A percentile compares a stretch with the other conserved stretches of the same genome.
Conservation (phyloP, 2,113 vertebrate genomes). For the Corapipo altera region DNA sequence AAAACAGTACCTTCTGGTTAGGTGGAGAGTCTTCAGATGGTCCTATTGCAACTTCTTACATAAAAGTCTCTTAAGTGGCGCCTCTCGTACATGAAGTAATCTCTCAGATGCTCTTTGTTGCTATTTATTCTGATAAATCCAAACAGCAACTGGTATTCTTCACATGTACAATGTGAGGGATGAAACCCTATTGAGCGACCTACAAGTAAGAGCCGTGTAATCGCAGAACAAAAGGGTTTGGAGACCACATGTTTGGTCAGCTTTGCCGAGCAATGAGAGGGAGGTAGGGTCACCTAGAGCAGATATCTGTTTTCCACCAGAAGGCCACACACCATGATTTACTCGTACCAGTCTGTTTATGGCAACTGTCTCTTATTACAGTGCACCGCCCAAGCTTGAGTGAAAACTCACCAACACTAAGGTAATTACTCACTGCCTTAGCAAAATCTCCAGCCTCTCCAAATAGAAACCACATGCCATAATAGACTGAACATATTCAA, state of each 20-base stretch:
- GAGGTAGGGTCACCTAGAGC: constrained; percentile 73
- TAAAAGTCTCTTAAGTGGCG: not conserved
- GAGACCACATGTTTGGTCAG: constrained; percentile 53
- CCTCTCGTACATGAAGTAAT: constrained; percentile 8
- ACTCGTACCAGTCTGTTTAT: constrained; percentile 77
- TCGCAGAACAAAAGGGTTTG: constrained; percentile 72
- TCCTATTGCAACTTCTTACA: not conserved
- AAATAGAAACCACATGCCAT: constrained; percentile 99
- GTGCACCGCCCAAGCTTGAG: constrained; percentile 74
- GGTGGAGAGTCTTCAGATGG: not conserved
- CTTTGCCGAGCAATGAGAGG: constrained; percentile 7
- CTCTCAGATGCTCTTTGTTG: constrained; percentile 17
- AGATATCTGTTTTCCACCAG: constrained; percentile 78
- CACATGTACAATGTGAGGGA: constrained; percentile 14
- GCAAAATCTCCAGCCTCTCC: constrained; percentile 80
- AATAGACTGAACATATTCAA: constrained; percentile 75
- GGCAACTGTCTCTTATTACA: constrained; percentile 87
- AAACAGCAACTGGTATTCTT: constrained; percentile 51
- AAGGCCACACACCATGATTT: constrained; percentile 80
- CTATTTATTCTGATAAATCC: constrained; percentile 53
- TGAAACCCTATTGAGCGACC: constrained; percentile 62
- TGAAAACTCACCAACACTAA: constrained; percentile 76
- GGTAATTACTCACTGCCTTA: constrained; percentile 83
- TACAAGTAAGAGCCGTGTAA: constrained; percentile 59
- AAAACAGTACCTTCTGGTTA: not conserved